Percentiles rank a stretch among this genome's conserved stretches.
These are phyloP conservation scores for Thermophis baileyi DNA, from an alignment of 2,113 vertebrate genomes.

Conservation along the genomic window DNA sequence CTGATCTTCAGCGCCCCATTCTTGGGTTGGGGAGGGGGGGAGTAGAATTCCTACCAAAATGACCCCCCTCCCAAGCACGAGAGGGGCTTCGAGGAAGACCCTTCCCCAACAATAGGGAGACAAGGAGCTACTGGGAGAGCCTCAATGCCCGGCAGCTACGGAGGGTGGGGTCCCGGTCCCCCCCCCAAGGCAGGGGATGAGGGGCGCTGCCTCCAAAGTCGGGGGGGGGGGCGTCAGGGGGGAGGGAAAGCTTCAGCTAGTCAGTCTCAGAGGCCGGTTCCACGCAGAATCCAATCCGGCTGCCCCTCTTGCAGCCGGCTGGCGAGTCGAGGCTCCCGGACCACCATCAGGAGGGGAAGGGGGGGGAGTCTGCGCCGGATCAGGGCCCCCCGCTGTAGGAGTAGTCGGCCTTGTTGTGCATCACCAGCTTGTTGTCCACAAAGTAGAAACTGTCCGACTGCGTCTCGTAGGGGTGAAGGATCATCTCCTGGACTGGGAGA, in stretches of 20 bases:
- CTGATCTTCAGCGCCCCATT: background rate
- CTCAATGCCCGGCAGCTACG: slow-evolving; percentile 25
- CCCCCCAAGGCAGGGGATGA: background rate
- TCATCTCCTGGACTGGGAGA: slow-evolving; percentile 90
- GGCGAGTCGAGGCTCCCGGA: slow-evolving; percentile 37
- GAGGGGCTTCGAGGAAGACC: background rate
- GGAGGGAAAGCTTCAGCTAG: slow-evolving; percentile 31
- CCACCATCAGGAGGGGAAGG: slow-evolving; percentile 34
- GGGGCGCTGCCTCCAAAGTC: slow-evolving; percentile 41
- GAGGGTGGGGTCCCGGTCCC: slow-evolving; percentile 7
- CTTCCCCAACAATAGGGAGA: background rate
- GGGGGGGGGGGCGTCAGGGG: background rate
- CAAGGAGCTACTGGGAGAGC: slow-evolving; percentile 30
- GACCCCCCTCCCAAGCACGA: background rate
- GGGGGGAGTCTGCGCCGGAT: slow-evolving; percentile 17
- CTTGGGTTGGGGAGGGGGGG: background rate
- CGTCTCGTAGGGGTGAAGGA: slow-evolving; percentile 91
- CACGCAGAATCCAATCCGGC: slow-evolving; percentile 49
- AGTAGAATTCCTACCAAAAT: slow-evolving; percentile 15
- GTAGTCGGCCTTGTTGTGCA: slow-evolving; percentile 99
- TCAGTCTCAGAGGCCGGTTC: slow-evolving; percentile 63
- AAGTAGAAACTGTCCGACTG: slow-evolving; percentile 99
- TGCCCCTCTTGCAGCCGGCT: slow-evolving; percentile 41
- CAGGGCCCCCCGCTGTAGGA: slow-evolving; percentile 91
- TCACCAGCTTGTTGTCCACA: slow-evolving; percentile 97